A percentile compares a stretch with the other conserved stretches of the same genome.
Conservation (phyloP, 2,888 invertebrate genomes). For the Periphyllus acericola region DNA sequence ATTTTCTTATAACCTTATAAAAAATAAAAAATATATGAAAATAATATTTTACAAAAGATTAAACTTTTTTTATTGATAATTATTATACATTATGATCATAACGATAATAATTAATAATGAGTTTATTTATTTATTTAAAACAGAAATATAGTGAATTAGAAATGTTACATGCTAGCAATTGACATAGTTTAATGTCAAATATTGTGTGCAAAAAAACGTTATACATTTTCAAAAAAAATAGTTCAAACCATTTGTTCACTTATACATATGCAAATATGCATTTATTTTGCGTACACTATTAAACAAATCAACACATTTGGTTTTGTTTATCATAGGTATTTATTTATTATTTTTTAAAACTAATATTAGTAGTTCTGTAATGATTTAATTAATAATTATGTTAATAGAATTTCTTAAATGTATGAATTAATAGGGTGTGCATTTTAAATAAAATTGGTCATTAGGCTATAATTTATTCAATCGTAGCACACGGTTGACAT, state of each 20-base stretch:
- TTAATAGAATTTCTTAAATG: constrained; percentile 36
- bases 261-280: constrained; percentile 25
- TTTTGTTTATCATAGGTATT: constrained; percentile 53
- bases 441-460: constrained; percentile 43
- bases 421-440: constrained; percentile 55
- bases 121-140: constrained; percentile 51
- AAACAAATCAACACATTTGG: constrained; percentile 43
- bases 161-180: constrained; percentile 17
- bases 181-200: constrained; percentile 20
- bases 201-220: constrained; percentile 42
- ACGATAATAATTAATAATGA: constrained; percentile 40
- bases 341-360: constrained; percentile 60
- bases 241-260: constrained; percentile 2
- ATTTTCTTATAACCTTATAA: constrained; percentile 48
- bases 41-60: constrained; percentile 40
- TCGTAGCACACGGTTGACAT: constrained; percentile 18
- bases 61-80: constrained; percentile 1
- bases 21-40: constrained; percentile 32
- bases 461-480: constrained; percentile 31
- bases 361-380: constrained; percentile 61
- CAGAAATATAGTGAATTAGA: constrained; percentile 32
- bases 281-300: constrained; percentile 50
- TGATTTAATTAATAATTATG: constrained; percentile 58
- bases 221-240: not conserved
- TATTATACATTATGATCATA: constrained; percentile 21